Evolutionary conservation across 2,113 vertebrate species (phyloP), one percentile per base, ranked within the genome.

Genomic region (Etheostoma cragini): DNA sequence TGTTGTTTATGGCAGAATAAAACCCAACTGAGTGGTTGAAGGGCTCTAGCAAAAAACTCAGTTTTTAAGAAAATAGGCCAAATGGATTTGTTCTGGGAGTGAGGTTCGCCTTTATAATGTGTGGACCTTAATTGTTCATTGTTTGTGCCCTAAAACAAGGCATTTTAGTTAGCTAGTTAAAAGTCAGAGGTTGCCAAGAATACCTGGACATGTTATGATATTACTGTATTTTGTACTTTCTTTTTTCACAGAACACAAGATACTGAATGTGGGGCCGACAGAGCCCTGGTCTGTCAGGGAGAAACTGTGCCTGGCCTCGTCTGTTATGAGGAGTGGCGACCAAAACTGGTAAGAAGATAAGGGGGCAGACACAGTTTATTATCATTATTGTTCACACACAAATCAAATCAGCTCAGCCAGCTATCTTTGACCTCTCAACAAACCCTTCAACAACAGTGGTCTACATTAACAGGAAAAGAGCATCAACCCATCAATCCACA

Each of bases 311-410:
- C 96, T 99, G 87, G 98, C 98, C 3, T 99, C 98, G 38, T 99
- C 98, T 16, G 98, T 99, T 46, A 98, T 99, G 98, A 96, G 98
- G 83, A 99, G 98, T 57, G 98, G 98, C 3, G 98, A 99, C 95
- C 98, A 99, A 91, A 99, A 99, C 93, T 99, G 98, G 98, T 99
- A 94, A 94, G 93, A 5, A 46, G 11, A 30, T 30, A 30, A 12
- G 13, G n/a, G 5, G 2, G 0, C 24, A 15, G 42, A 1, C 1
- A 30, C 7, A 46, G 19, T 17, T n/a, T n/a, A n/a, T n/a, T n/a
- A n/a, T n/a, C n/a, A n/a, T n/a, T n/a, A n/a, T n/a, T n/a, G n/a
- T n/a, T n/a, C n/a, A n/a, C n/a, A n/a, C n/a, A n/a, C n/a, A n/a
- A n/a, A n/a, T n/a, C n/a, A n/a, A n/a, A 38, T 61, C 33, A 61